Conservation (phyloP, 2,888 invertebrate species). For the Pantelozetes paolii region DNA sequence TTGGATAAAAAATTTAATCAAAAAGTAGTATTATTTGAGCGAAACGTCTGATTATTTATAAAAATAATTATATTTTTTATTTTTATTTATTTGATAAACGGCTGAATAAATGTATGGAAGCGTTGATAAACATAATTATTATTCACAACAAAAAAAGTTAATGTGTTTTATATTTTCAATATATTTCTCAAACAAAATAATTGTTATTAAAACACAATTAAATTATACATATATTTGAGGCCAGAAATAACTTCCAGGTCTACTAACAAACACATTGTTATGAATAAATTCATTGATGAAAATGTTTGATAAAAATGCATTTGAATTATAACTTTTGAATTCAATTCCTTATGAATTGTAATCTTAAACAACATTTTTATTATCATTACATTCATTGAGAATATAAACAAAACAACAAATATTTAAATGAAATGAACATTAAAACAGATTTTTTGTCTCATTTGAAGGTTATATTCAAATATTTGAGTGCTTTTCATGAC, state of each 20-base stretch:
- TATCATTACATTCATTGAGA: too few relatives aligned
- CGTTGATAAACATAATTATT: not conserved
- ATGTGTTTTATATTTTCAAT: not conserved
- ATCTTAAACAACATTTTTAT: too few relatives aligned
- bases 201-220: conserved; percentile 9
- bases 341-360: too few relatives aligned
- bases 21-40: not conserved
- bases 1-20: not conserved
- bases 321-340: not conserved
- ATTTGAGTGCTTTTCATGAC: too few relatives aligned
- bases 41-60: not conserved
- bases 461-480: too few relatives aligned
- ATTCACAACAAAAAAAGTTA: not conserved
- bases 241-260: conserved; percentile 19
- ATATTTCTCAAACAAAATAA: too few relatives aligned
- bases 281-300: not conserved
- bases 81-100: not conserved
- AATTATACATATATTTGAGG: conserved; percentile 15
- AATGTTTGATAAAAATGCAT: not conserved
- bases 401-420: too few relatives aligned
- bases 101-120: not conserved
- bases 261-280: too few relatives aligned
- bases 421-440: too few relatives aligned
- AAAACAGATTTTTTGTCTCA: too few relatives aligned
- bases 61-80: not conserved